Evolutionary conservation across 2,113 vertebrate species (phyloP), one percentile per base, ranked within the genome.

Genomic region (Noturus placidus): DNA sequence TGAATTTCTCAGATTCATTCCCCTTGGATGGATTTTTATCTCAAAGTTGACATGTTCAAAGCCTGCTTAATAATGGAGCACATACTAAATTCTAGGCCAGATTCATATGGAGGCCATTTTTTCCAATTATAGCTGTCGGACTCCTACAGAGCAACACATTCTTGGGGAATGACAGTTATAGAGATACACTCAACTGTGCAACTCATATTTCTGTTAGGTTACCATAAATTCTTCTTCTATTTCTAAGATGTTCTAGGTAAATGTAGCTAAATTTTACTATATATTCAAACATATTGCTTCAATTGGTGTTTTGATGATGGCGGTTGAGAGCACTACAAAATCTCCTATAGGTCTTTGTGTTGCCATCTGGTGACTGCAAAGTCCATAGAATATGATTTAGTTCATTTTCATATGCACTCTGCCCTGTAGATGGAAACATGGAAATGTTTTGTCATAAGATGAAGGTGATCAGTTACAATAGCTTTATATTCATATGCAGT

Each of bases 11-110:
- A 83, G 69, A 87, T 83, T 83, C 88, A 72, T 42, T 89, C 79
- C 89, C 86, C 70, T 90, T 46, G 70, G 86, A 90, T 72, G 82
- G 82, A 59, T 83, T 87, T 88, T 67, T 82, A 38, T 90, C 89
- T 90, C 87, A 87, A 89, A 86, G 89, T 90, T 74, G 86, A 54
- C 20, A 42, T 87, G 77, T 90, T 88, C 84, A 89, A 86, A 89
- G 84, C 70, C 86, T 89, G 70, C 86, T 90, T 87, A 90, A 90
- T 89, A 85, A 89, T 87, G 83, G 35, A 90, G 86, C 27, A 81
- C 81, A 72, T 89, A 65, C 82, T 87, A 86, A 89, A 86, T 84
- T 90, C 77, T 63, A 69, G 86, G 80, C 56, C 84, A 82, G 22
- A 50, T 77, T 84, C 65, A 59, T 82, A 74, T 30, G 74, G 70